phyloP scores from a whole-genome alignment of 2,113 vertebrate species.

The Thinocorus orbignyianus region DNA sequence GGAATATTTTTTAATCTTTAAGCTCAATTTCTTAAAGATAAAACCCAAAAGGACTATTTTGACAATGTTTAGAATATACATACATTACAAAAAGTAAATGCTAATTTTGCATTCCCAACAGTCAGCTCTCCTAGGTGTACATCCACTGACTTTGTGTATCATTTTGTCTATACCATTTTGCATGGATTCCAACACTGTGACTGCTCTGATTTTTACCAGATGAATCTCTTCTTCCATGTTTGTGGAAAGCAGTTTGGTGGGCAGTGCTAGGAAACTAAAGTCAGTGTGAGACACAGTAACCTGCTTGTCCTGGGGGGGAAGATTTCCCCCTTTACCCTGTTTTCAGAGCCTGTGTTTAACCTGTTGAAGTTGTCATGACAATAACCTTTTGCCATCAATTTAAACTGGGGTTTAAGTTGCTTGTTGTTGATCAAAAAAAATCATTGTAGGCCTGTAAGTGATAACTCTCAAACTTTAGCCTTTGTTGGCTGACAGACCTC shows the following conservation, averaged over 20 bases:
- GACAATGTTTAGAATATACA: background rate
- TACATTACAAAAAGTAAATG: background rate
- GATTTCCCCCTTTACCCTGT: background rate
- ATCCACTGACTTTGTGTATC: background rate
- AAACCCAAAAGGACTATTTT: background rate
- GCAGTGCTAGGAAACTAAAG: background rate
- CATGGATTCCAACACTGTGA: background rate
- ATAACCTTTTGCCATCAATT: constrained; percentile 61
- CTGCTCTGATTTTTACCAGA: background rate
- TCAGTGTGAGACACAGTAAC: background rate
- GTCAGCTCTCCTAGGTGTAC: background rate
- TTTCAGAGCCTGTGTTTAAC: constrained; percentile 31
- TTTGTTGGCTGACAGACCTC: constrained; percentile 15
- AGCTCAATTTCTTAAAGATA: background rate
- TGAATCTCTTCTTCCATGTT: background rate
- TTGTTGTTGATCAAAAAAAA: constrained; percentile 3
- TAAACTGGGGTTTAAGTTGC: constrained; percentile 33
- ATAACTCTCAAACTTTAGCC: constrained; percentile 45
- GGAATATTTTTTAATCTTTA: background rate
- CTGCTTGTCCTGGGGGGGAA: background rate
- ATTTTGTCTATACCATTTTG: background rate
- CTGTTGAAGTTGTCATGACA: constrained; percentile 38
- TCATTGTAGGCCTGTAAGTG: background rate
- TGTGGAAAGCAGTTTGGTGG: background rate
- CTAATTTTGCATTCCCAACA: background rate